These are phyloP conservation scores for Marronus borbonicus DNA, from an alignment of 2,888 invertebrate genomes.

Conservation along the genomic window DNA sequence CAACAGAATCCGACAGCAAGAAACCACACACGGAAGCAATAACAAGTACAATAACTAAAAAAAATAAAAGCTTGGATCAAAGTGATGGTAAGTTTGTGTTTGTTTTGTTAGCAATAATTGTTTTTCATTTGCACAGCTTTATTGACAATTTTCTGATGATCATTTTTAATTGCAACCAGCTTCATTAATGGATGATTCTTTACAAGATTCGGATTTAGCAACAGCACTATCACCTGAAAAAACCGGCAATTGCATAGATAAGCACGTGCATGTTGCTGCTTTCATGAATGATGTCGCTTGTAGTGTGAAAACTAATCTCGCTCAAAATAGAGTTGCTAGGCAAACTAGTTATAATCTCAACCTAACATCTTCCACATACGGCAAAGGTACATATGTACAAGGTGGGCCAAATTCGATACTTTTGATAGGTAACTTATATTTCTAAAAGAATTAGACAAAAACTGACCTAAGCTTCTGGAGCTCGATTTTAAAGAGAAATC, in stretches of 20 bases:
- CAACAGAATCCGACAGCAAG: slow-evolving; percentile 61
- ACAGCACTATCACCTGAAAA: neutral
- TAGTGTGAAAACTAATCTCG: neutral
- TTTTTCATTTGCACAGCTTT: slow-evolving; percentile 15
- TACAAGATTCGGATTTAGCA: neutral
- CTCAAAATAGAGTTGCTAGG: neutral
- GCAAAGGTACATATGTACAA: neutral
- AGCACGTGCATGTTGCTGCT: slow-evolving; percentile 12
- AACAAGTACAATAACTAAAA: slow-evolving; percentile 67
- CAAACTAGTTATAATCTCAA: neutral
- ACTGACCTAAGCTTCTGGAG: too few species aligned
- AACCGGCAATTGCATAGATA: neutral
- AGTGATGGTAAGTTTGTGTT: slow-evolving; percentile 65
- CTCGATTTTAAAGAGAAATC: too few species aligned
- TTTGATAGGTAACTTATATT: too few species aligned
- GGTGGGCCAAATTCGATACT: too few species aligned
- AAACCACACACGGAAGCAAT: slow-evolving; percentile 45
- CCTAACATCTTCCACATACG: neutral
- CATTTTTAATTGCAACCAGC: slow-evolving; percentile 7
- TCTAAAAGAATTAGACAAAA: too few species aligned
- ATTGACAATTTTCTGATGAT: slow-evolving; percentile 5
- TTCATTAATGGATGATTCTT: slow-evolving; percentile 12
- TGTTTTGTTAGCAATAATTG: neutral
- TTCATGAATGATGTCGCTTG: neutral
- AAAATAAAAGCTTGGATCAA: slow-evolving; percentile 69